Evolutionary conservation across 2,888 invertebrate genomes (phyloP).

Genomic region (Eupithecia abbreviata): DNA sequence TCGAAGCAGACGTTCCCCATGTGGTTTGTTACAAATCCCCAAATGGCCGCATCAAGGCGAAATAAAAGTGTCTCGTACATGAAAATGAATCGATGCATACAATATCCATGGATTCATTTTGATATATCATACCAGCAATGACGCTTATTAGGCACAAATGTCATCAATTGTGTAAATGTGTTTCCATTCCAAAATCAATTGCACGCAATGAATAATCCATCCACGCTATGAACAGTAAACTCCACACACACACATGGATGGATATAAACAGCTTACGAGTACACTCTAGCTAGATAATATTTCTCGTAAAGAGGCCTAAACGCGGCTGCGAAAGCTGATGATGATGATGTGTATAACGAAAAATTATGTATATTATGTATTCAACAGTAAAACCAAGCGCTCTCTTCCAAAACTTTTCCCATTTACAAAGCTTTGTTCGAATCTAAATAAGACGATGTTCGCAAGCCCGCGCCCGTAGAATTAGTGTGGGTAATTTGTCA

Average conservation of each 20-base stretch:
- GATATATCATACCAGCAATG: constrained; percentile 29
- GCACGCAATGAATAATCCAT: not conserved
- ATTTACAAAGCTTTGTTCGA: constrained; percentile 17
- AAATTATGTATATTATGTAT: not conserved
- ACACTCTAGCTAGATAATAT: not conserved
- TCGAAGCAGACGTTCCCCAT: constrained; percentile 53
- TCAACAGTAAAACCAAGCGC: not conserved
- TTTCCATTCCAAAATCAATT: constrained; percentile 19
- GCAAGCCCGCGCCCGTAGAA: constrained; percentile 22
- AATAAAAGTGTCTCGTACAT: constrained; percentile 58
- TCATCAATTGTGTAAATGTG: not conserved
- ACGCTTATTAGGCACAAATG: not conserved
- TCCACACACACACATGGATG: not conserved
- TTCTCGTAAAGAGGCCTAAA: not conserved
- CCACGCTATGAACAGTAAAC: constrained; percentile 4
- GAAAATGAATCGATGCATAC: not conserved
- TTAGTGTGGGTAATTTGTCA: constrained; percentile 29
- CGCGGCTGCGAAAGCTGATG: not conserved
- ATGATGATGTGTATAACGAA: not conserved
- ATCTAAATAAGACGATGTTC: constrained; percentile 21
- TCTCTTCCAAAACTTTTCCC: not conserved
- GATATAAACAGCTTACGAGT: not conserved
- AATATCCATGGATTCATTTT: constrained; percentile 52
- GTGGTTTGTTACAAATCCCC: constrained; percentile 65
- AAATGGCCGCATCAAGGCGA: constrained; percentile 58